phyloP scores from a whole-genome alignment of 1,140 invertebrate species.

The Notospermus geniculatus region DNA sequence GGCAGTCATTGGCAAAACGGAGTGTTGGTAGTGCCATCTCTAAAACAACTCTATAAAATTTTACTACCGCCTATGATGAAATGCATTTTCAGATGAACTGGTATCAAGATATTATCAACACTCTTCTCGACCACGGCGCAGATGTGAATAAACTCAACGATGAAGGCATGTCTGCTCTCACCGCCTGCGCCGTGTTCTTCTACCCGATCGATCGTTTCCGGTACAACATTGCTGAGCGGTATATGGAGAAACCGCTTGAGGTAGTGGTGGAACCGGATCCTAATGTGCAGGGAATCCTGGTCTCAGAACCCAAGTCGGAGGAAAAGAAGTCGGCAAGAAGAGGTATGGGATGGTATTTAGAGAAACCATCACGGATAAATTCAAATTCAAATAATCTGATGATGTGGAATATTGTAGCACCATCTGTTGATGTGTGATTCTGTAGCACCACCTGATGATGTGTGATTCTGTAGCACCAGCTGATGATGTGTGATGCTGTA shows the following conservation, averaged over 20 bases:
- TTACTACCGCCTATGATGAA: too few species aligned
- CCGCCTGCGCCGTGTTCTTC: slow-evolving; percentile 49
- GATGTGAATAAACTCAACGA: slow-evolving; percentile 54
- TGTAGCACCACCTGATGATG: too few species aligned
- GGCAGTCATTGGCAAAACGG: too few species aligned
- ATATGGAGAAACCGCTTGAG: slow-evolving; percentile 26
- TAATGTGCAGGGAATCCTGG: slow-evolving; percentile 20
- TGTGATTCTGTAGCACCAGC: too few species aligned
- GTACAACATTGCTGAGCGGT: slow-evolving; percentile 49
- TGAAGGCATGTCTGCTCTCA: slow-evolving; percentile 50
- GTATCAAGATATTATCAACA: slow-evolving; percentile 48
- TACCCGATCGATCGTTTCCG: slow-evolving; percentile 49
- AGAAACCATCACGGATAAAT: too few species aligned
- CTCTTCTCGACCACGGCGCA: slow-evolving; percentile 51
- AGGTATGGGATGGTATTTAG: too few species aligned
- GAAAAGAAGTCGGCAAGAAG: slow-evolving; percentile 19
- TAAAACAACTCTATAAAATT: too few species aligned
- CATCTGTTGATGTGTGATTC: too few species aligned
- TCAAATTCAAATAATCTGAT: too few species aligned
- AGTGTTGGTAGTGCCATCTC: too few species aligned
- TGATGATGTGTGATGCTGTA: too few species aligned
- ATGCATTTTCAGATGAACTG: slow-evolving; percentile 49
- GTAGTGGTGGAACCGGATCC: slow-evolving; percentile 10
- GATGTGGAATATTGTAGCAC: too few species aligned
- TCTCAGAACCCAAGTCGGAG: slow-evolving; percentile 23